These are phyloP conservation scores for Oreochromis mossambicus DNA, from an alignment of 2,797 vertebrate genomes.

Conservation along the genomic window DNA sequence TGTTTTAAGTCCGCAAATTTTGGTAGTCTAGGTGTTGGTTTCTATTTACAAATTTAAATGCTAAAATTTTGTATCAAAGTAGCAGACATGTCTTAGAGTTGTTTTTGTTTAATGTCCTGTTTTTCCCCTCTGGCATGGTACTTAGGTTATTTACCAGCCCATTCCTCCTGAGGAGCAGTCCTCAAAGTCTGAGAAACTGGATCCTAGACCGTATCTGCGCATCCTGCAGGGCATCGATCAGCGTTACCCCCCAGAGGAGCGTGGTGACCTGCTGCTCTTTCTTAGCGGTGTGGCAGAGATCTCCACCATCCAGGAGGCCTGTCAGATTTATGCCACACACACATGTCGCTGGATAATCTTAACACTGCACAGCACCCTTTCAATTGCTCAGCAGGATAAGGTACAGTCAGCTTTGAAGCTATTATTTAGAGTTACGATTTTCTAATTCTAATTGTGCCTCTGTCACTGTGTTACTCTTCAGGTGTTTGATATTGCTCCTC, in stretches of 20 bases:
- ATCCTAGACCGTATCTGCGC: conserved; percentile 85
- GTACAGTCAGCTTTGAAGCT: conserved; percentile 41
- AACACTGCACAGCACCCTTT: conserved; percentile 88
- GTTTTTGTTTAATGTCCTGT: not conserved
- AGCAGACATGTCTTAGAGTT: not conserved
- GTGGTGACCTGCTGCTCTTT: conserved; percentile 89
- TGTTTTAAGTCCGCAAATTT: accelerated
- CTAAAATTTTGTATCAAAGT: not conserved
- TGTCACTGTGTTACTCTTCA: conserved; percentile 20
- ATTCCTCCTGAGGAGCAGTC: conserved; percentile 77
- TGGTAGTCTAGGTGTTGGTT: not conserved
- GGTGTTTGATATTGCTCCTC: conserved; percentile 89
- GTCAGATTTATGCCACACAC: conserved; percentile 82
- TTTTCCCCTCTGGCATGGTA: not conserved
- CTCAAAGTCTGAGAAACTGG: conserved; percentile 81
- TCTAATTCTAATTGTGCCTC: not conserved
- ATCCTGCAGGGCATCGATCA: conserved; percentile 90
- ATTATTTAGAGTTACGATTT: not conserved
- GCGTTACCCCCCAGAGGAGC: conserved; percentile 84
- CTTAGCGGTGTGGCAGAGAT: conserved; percentile 92
- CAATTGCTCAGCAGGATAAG: conserved; percentile 89
- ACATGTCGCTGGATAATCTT: conserved; percentile 88
- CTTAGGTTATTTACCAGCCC: conserved; percentile 89
- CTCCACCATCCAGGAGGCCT: conserved; percentile 80
- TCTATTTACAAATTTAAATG: not conserved